Evolutionary conservation across 2,113 vertebrate genomes (phyloP), one percentile per base, ranked within the genome.

Genomic region (Phyllostomus hastatus): DNA sequence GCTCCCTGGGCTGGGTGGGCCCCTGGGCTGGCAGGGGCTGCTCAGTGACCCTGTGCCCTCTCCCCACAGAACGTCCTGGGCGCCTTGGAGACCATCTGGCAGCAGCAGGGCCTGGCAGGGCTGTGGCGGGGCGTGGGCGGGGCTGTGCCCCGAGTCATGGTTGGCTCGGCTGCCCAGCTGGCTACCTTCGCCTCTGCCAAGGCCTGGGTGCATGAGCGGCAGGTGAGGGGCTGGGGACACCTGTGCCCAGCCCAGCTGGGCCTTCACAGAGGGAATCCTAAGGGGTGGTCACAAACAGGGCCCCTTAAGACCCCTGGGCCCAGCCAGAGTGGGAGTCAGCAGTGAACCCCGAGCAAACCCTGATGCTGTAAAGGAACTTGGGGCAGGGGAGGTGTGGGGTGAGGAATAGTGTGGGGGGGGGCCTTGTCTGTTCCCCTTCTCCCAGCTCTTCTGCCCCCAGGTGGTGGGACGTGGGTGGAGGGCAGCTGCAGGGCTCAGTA

Each of bases 81-180:
- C 0, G 99, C 99, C 59, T 99, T 99, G 80, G 96, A 97, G 88
- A 99, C 98, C 96, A 99, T 99, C 98, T 99, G 99, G 97, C 97
- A 96, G 97, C 98, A 98, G 97, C 99, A 99, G 26, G 99, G 99
- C 1, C 87, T 99, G 12, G 78, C 85, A 35, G 99, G 99, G 52
- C 98, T 99, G 48, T 99, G 99, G 99, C 98, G 99, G 83, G 99
- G 99, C 0, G 99, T 99, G 91, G 99, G 99, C 0, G 99, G 99
- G 0, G 99, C 99, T 0, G 98, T 99, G 88, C 99, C 99, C 33
- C 98, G 99, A 0, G 99, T 99, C 96, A 99, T 98, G 87, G 99
- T 99, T 95, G 99, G 99, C 92, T 99, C 99, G 0, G 99, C 99
- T 0, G 98, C 98, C 1, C 99, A 99, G 93, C 98, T 99, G 24